Percentiles rank a stretch among this genome's conserved stretches.
These are phyloP conservation scores for Ornithoptera priamus DNA, from an alignment of 2,888 invertebrate species.

Conservation along the genomic window DNA sequence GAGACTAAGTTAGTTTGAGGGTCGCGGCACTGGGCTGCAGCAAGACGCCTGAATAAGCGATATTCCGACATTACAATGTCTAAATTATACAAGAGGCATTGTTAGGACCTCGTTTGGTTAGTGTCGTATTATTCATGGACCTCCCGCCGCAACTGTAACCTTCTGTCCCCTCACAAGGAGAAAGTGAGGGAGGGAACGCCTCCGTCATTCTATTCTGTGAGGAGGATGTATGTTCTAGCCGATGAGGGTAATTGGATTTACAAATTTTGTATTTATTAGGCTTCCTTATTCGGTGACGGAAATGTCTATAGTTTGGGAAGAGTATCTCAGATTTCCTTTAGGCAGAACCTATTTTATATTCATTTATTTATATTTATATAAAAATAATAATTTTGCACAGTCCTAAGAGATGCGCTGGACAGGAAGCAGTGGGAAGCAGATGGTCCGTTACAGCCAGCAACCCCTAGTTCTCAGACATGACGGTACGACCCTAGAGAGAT, in stretches of 20 bases:
- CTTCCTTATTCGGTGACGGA: background rate
- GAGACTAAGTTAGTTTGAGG: too few species aligned
- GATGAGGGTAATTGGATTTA: conserved; percentile 4
- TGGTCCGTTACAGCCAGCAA: too few species aligned
- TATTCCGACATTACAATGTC: conserved; percentile 20
- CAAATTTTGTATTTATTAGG: background rate
- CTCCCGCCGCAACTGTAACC: conserved; percentile 19
- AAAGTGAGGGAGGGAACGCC: conserved; percentile 24
- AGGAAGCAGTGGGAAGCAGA: too few species aligned
- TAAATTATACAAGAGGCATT: conserved; percentile 28
- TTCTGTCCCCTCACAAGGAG: conserved; percentile 21
- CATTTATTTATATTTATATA: too few species aligned
- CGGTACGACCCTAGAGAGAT: too few species aligned
- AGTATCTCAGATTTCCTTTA: too few species aligned
- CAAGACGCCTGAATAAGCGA: conserved; percentile 18
- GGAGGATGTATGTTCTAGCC: conserved; percentile 2
- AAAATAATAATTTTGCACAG: too few species aligned
- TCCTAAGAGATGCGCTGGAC: too few species aligned
- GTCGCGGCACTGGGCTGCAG: background rate
- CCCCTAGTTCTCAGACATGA: too few species aligned
- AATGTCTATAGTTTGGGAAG: too few species aligned
- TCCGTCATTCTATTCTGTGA: conserved; percentile 15
- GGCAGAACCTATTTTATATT: too few species aligned
- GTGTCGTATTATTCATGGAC: conserved; percentile 22
- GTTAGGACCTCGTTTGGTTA: conserved; percentile 24